These are phyloP conservation scores for Ochlodes sylvanus DNA, from an alignment of 2,888 invertebrate species.

Conservation along the genomic window DNA sequence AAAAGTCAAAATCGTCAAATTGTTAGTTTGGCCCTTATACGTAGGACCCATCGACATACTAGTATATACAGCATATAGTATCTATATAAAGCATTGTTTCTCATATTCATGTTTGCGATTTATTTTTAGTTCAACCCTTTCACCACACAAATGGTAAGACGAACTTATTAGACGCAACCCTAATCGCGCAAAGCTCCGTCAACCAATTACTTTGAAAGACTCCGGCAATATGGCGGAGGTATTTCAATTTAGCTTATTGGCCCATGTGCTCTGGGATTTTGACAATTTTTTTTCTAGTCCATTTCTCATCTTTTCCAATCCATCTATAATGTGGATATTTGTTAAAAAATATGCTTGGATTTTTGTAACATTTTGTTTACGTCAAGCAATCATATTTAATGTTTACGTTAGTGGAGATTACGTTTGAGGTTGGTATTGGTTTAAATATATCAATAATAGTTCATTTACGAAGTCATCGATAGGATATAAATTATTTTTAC, in stretches of 20 bases:
- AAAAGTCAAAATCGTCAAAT: no score
- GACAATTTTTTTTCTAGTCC: constrained; percentile 75
- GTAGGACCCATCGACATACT: no score
- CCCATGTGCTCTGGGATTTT: constrained; percentile 76
- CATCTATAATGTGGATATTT: constrained; percentile 65
- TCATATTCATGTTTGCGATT: background rate
- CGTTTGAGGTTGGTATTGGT: no score
- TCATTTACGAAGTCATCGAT: background rate
- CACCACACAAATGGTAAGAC: constrained; percentile 11
- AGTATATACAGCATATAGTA: no score
- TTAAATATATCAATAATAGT: no score
- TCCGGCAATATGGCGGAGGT: constrained; percentile 67
- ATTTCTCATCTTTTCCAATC: constrained; percentile 70
- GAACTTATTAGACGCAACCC: constrained; percentile 50
- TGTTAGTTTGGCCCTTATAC: no score
- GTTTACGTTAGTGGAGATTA: no score
- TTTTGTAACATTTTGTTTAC: background rate
- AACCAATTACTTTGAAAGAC: constrained; percentile 81
- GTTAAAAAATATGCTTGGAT: constrained; percentile 54
- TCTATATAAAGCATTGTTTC: background rate
- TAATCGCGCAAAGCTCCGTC: constrained; percentile 65
- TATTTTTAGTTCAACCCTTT: constrained; percentile 26
- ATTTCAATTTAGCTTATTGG: constrained; percentile 82
- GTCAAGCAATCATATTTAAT: constrained; percentile 13
- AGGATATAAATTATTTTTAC: background rate